Conservation (phyloP, 1,140 invertebrate species). For the Pseudomyrmex flavicornis region DNA sequence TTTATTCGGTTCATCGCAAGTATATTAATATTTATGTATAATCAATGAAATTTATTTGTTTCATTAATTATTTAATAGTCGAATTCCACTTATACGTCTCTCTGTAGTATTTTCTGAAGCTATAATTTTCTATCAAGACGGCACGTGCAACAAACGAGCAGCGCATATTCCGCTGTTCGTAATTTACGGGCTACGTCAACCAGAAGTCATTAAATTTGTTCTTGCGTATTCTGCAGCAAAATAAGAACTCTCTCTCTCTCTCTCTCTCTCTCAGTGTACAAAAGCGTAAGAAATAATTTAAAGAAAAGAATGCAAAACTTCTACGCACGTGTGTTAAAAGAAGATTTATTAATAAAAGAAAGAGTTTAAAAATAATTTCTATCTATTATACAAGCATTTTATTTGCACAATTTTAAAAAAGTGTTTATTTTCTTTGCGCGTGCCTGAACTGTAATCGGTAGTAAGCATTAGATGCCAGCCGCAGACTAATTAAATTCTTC, state of each 20-base stretch:
- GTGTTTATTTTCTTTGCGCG: conserved; percentile 2
- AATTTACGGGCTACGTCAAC: conserved; percentile 51
- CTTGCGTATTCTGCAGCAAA: conserved; percentile 16
- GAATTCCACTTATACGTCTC: conserved; percentile 37
- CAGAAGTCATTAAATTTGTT: conserved; percentile 61
- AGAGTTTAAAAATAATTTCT: too few relatives aligned
- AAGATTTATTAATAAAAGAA: too few relatives aligned
- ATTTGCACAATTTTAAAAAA: background rate
- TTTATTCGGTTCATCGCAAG: conserved; percentile 49
- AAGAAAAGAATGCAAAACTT: background rate
- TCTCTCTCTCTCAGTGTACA: background rate
- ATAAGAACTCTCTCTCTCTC: conserved; percentile 15
- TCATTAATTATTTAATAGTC: conserved; percentile 31
- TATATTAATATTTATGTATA: too few relatives aligned
- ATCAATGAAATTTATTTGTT: background rate
- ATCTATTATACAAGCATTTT: background rate
- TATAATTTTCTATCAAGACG: conserved; percentile 53
- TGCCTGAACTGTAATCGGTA: conserved; percentile 43
- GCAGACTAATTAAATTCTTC: conserved; percentile 69
- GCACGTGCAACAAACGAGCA: conserved; percentile 54
- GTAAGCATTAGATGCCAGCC: conserved; percentile 59
- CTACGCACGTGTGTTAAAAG: too few relatives aligned
- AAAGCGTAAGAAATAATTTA: too few relatives aligned
- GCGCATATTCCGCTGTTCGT: conserved; percentile 47
- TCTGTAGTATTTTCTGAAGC: conserved; percentile 40